Conservation (phyloP, 1,140 invertebrate genomes). For the Drosophila sturtevanti region DNA sequence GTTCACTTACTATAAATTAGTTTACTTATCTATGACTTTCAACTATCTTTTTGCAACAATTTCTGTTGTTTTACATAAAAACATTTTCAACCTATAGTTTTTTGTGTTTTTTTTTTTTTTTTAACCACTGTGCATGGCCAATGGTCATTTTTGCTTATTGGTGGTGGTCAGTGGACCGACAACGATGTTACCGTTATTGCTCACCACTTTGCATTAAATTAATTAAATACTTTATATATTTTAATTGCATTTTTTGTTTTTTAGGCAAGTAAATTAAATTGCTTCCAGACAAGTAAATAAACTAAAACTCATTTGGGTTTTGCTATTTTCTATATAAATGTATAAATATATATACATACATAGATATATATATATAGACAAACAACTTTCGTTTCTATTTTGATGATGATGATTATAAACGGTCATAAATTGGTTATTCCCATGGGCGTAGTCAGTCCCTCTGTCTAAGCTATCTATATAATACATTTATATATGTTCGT, state of each 20-base stretch:
- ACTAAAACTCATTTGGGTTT: constrained; percentile 8
- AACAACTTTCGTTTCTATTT: constrained; percentile 10
- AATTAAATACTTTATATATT: constrained; percentile 72
- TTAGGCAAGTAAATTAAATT: neutral
- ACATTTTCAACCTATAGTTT: too few relatives aligned
- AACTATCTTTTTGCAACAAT: too few relatives aligned
- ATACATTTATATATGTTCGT: too few relatives aligned
- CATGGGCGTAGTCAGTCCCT: constrained; percentile 27
- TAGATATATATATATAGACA: too few relatives aligned
- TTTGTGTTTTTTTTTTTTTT: neutral
- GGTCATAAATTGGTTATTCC: constrained; percentile 43
- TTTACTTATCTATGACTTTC: too few relatives aligned
- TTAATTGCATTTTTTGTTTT: constrained; percentile 64
- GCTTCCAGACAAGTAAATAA: constrained; percentile 3
- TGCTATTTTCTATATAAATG: neutral
- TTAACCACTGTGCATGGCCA: constrained; percentile 35
- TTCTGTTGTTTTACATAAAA: too few relatives aligned
- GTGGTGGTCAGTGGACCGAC: constrained; percentile 37
- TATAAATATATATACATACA: too few relatives aligned
- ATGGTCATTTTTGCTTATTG: constrained; percentile 14
- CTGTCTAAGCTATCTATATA: constrained; percentile 24
- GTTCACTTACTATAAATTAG: too few relatives aligned
- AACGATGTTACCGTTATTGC: constrained; percentile 32
- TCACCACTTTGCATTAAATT: constrained; percentile 59
- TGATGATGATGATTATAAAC: constrained; percentile 39